Percentiles rank a stretch among this genome's conserved stretches.
phyloP scores from a whole-genome alignment of 2,888 invertebrate genomes.

The Chrysolina americana region DNA sequence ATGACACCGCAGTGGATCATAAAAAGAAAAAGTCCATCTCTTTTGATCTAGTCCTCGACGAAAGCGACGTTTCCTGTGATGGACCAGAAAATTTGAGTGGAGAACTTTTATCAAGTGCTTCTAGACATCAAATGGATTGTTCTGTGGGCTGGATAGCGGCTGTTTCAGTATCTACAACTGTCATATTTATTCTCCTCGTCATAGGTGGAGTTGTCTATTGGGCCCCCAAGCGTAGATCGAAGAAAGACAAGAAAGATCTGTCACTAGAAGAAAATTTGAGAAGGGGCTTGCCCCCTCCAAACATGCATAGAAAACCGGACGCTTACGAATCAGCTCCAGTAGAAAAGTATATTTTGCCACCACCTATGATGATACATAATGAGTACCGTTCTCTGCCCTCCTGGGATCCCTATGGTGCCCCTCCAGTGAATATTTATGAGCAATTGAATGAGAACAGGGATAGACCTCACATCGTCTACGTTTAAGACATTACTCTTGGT shows the following conservation, averaged over 20 bases:
- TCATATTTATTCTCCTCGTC: constrained; percentile 60
- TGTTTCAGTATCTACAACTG: constrained; percentile 71
- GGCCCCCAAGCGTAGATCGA: constrained; percentile 60
- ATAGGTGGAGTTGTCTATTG: constrained; percentile 64
- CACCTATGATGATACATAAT: constrained; percentile 62
- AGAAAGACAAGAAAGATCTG: constrained; percentile 58
- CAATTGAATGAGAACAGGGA: constrained; percentile 66
- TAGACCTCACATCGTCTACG: constrained; percentile 72
- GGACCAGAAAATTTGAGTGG: constrained; percentile 74
- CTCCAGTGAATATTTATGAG: constrained; percentile 65
- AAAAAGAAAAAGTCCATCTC: constrained; percentile 64
- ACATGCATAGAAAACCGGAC: constrained; percentile 50
- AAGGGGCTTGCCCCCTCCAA: constrained; percentile 49
- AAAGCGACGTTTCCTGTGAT: constrained; percentile 74
- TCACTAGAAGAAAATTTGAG: constrained; percentile 52
- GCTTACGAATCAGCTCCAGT: constrained; percentile 58
- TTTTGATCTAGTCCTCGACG: constrained; percentile 70
- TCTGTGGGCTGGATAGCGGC: constrained; percentile 76
- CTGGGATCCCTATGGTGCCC: constrained; percentile 65
- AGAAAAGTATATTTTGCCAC: constrained; percentile 64
- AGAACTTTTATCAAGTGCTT: constrained; percentile 73
- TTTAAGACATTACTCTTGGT: constrained; percentile 60
- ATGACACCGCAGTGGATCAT: constrained; percentile 44
- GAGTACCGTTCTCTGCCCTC: constrained; percentile 65
- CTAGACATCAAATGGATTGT: constrained; percentile 77